A percentile compares a stretch with the other conserved stretches of the same genome.
phyloP scores from a whole-genome alignment of 1,140 invertebrate species.

The Dendrolimus punctatus region DNA sequence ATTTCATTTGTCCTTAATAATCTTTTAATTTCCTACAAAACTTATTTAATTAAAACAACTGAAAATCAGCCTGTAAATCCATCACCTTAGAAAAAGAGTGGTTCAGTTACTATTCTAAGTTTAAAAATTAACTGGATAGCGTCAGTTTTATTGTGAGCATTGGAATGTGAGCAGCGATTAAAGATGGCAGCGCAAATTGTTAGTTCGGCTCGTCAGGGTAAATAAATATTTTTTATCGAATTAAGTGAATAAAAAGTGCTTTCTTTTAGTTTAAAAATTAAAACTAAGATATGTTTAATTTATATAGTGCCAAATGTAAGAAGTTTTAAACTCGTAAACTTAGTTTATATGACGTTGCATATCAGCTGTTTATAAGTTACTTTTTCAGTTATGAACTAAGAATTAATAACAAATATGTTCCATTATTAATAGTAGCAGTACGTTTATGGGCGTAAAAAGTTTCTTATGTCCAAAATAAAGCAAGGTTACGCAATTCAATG shows the following conservation, averaged over 20 bases:
- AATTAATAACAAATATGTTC: neutral
- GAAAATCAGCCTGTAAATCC: too few relatives aligned
- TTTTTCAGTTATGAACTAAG: conserved; percentile 10
- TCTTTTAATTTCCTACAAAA: too few relatives aligned
- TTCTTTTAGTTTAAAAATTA: neutral
- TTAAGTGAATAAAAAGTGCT: conserved; percentile 1
- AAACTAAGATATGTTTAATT: neutral
- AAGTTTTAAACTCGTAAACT: conserved; percentile 3
- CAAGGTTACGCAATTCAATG: conserved; percentile 45
- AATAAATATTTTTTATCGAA: conserved; percentile 40
- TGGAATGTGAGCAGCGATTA: conserved; percentile 35
- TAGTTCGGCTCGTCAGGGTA: conserved; percentile 69
- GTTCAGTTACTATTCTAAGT: too few relatives aligned
- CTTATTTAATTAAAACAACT: too few relatives aligned
- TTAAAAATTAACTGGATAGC: too few relatives aligned
- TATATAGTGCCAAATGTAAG: neutral
- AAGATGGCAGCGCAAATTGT: conserved; percentile 63
- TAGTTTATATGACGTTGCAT: conserved; percentile 25
- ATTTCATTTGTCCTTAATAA: too few relatives aligned
- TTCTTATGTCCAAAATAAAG: conserved; percentile 1
- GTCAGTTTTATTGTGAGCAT: neutral
- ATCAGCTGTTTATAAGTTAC: conserved; percentile 38
- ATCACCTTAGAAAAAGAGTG: too few relatives aligned
- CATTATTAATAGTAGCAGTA: too few relatives aligned
- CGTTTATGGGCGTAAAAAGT: too few relatives aligned